A percentile compares a stretch with the other conserved stretches of the same genome.
Evolutionary conservation across 2,113 vertebrate species (phyloP).

Genomic region (Kryptolebias marmoratus): DNA sequence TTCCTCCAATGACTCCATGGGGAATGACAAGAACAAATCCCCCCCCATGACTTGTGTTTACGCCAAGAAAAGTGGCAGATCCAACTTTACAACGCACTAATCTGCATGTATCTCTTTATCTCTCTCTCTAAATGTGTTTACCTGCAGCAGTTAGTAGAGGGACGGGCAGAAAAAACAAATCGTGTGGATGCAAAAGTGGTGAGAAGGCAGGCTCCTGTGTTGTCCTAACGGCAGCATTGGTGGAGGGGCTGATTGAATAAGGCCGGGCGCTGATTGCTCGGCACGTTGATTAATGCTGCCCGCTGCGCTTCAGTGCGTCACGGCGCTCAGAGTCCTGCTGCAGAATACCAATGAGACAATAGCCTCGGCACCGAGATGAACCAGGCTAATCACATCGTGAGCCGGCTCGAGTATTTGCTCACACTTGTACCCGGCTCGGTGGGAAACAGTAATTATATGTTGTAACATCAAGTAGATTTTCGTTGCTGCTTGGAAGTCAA

Average conservation of each 20-base stretch:
- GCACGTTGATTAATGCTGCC: constrained; percentile 64
- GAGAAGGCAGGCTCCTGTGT: constrained; percentile 26
- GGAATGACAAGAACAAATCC: no score
- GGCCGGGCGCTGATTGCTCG: constrained; percentile 60
- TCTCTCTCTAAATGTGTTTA: constrained; percentile 12
- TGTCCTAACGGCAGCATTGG: constrained; percentile 54
- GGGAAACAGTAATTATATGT: background rate
- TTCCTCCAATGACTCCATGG: background rate
- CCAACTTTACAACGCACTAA: constrained; percentile 13
- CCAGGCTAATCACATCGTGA: background rate
- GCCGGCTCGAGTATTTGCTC: constrained; percentile 11
- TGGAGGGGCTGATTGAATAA: constrained; percentile 58
- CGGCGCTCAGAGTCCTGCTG: constrained; percentile 13
- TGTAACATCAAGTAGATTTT: background rate
- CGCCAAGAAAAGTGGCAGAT: constrained; percentile 9
- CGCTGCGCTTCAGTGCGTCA: constrained; percentile 35
- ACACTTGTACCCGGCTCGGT: background rate
- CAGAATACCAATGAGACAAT: constrained; percentile 55
- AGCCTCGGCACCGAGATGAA: background rate
- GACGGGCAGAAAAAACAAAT: constrained; percentile 17
- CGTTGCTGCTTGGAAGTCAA: background rate
- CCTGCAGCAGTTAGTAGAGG: background rate
- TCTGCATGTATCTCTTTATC: background rate
- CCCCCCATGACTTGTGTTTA: background rate
- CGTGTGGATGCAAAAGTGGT: constrained; percentile 2